These are phyloP conservation scores for Coreoperca whiteheadi DNA, from an alignment of 2,113 vertebrate species.

Conservation along the genomic window DNA sequence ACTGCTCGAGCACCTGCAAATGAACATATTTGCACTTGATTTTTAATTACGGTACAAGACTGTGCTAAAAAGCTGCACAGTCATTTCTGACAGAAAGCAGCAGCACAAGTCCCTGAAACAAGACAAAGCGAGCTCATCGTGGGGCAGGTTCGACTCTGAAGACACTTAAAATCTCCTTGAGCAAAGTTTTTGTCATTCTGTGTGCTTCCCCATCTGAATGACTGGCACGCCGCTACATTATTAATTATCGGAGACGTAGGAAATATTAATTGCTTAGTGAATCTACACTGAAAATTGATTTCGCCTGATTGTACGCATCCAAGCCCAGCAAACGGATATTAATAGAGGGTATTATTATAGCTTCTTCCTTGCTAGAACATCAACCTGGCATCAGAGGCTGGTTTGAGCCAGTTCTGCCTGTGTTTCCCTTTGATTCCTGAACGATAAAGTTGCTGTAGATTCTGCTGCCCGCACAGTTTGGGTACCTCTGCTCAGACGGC, in stretches of 20 bases:
- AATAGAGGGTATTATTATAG: conserved; percentile 20
- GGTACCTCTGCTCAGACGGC: conserved; percentile 70
- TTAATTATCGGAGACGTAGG: conserved; percentile 29
- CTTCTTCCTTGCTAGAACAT: conserved; percentile 20
- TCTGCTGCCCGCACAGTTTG: conserved; percentile 54
- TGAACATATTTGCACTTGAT: background rate
- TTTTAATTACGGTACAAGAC: background rate
- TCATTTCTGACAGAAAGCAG: background rate
- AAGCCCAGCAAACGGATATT: conserved; percentile 26
- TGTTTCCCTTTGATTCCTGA: conserved; percentile 53
- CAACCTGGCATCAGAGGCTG: conserved; percentile 19
- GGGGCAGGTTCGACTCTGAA: conserved; percentile 6
- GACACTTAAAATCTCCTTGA: conserved; percentile 34
- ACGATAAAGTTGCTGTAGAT: conserved; percentile 56
- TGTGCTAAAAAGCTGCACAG: background rate
- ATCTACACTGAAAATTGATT: background rate
- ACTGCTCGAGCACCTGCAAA: background rate
- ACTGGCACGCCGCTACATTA: conserved; percentile 24
- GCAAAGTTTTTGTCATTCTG: conserved; percentile 24
- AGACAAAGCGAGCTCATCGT: background rate
- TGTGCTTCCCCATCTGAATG: conserved; percentile 5
- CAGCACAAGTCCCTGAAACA: background rate
- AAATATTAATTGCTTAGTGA: conserved; percentile 13
- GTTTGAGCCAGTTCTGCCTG: conserved; percentile 28
- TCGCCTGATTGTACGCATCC: background rate